Base-by-base conservation (phyloP, 1,140 invertebrate species). In the Drosophila sp. region DNA sequence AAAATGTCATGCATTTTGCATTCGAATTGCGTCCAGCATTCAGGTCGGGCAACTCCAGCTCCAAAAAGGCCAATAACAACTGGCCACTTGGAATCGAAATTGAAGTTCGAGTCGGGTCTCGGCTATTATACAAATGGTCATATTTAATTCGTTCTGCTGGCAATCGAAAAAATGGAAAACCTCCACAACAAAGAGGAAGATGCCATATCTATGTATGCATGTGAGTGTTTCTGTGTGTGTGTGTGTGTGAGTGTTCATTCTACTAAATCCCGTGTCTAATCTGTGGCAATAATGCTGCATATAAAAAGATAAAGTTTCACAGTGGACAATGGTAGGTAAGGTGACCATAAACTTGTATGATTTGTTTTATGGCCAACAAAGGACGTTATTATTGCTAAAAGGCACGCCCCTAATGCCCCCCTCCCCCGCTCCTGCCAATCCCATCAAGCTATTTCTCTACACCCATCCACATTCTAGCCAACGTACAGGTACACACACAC, bases 361-460 rank as follows among this genome's bases (percentile, higher is more conserved):
- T 90, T 90, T 90, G 87, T 90, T 90, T 90, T 90, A 90, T 90
- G 80, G 80, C 74, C 82, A 73, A 74, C 87, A 66, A 76, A 79
- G 87, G 87, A 90, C 83, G 83, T 87, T 87, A 90, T 90, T 90
- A 90, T 83, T 85, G 85, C 81, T 89, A 90, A 90, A 70, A 76
- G 85, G 72, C 86, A 90, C 79, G 86, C 81, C 86, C 81, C 69
- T 47, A 17, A 55, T 54, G 11, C 8, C 27, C 11, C 7, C 27
- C 23, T 3, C 29, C 30, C 69, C 63, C 70, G 55, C 11, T 63
- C 41, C 41, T 17, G 17, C 5, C 41, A 44, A 44, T 27, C 3
- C 23, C 44, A 50, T 27, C 44, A 27, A 27, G 44, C 23, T 23
- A 50, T 5, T 27, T 50, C 25, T 27, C 44, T 10, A 3, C 35